Conservation (phyloP, 1,140 invertebrate genomes). For the Diachasmimorpha longicaudata region DNA sequence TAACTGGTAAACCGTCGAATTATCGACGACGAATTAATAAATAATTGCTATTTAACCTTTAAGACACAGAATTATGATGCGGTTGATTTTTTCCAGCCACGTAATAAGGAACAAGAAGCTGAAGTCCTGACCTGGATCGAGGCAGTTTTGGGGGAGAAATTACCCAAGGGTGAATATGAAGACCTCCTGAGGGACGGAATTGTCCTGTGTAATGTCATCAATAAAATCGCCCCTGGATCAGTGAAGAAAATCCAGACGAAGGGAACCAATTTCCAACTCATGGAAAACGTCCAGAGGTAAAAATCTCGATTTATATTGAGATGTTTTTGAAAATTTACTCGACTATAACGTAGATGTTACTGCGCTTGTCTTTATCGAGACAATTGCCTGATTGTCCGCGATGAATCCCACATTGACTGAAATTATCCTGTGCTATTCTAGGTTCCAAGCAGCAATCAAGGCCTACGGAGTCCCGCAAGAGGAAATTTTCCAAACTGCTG, state of each 20-base stretch:
- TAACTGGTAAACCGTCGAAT: no score
- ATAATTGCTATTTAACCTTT: background rate
- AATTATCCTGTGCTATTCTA: constrained; percentile 40
- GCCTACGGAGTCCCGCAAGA: constrained; percentile 94
- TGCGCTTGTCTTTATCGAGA: no score
- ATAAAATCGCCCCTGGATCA: constrained; percentile 92
- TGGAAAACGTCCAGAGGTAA: constrained; percentile 96
- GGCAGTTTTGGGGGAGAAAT: constrained; percentile 83
- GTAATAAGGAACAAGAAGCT: constrained; percentile 90
- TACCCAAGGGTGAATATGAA: constrained; percentile 85
- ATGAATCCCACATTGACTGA: background rate
- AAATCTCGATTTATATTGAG: no score
- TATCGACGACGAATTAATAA: background rate
- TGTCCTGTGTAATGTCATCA: constrained; percentile 92
- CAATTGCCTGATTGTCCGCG: background rate
- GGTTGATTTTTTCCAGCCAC: constrained; percentile 64
- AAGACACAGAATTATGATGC: background rate
- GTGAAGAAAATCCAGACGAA: constrained; percentile 96
- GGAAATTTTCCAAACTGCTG: constrained; percentile 98
- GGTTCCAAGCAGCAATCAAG: constrained; percentile 92
- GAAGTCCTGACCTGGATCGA: constrained; percentile 93
- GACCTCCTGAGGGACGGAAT: constrained; percentile 93
- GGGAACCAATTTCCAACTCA: constrained; percentile 96
- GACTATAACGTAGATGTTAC: background rate
- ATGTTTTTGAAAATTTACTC: background rate